These are phyloP conservation scores for Willowsia nigromaculata DNA, from an alignment of 2,888 invertebrate species.

Conservation along the genomic window DNA sequence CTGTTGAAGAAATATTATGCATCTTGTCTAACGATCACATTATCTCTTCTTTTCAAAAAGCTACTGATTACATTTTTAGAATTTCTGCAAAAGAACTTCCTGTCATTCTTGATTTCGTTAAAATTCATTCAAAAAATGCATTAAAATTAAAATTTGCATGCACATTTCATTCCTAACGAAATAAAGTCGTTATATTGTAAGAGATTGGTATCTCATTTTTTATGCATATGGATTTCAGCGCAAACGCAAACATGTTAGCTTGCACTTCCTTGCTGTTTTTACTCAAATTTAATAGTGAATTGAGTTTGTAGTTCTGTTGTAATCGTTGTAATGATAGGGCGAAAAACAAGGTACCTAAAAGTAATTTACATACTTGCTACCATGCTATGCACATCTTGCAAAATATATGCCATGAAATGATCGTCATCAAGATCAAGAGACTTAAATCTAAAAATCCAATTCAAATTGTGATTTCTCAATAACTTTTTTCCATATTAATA, in stretches of 20 bases:
- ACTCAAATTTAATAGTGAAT: neutral
- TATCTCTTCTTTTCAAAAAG: neutral
- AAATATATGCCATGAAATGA: too few relatives aligned
- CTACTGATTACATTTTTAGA: neutral
- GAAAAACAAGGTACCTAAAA: constrained; percentile 2
- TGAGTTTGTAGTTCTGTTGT: neutral
- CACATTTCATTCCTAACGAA: too few relatives aligned
- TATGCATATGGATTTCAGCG: neutral
- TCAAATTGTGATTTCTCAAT: neutral
- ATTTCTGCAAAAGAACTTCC: neutral
- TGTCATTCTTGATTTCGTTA: neutral
- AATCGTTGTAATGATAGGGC: neutral
- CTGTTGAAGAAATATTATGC: neutral
- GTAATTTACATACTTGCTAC: constrained; percentile 29
- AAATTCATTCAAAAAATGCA: neutral
- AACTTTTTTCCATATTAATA: too few relatives aligned
- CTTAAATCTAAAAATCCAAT: constrained; percentile 26
- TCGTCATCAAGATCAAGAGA: neutral
- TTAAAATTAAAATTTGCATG: neutral
- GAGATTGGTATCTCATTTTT: neutral
- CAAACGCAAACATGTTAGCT: neutral
- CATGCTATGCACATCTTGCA: neutral
- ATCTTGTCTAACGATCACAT: neutral
- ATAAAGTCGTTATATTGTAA: too few relatives aligned
- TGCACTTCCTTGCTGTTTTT: neutral